phyloP scores from a whole-genome alignment of 2,113 vertebrate species.

The Asarcornis scutulata region DNA sequence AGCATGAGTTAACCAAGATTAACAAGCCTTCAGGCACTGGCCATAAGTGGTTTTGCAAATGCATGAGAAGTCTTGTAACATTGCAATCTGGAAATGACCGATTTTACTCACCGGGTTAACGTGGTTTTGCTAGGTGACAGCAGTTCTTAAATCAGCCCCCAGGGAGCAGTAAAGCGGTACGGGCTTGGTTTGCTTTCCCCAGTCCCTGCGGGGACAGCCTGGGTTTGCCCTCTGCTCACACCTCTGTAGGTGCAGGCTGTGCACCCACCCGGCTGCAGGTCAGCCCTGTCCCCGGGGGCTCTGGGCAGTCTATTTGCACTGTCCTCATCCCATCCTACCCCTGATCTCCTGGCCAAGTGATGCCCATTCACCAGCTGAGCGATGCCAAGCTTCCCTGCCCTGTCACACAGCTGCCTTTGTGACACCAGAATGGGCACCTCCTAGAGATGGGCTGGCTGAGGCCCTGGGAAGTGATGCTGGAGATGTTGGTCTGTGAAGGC shows the following conservation, averaged over 20 bases:
- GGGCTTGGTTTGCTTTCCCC: neutral
- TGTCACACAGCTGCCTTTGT: neutral
- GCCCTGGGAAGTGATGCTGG: neutral
- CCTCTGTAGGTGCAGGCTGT: neutral
- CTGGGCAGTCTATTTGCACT: neutral
- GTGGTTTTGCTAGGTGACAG: neutral
- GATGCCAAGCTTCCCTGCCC: neutral
- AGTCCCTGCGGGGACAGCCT: neutral
- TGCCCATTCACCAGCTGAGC: rapidly evolving
- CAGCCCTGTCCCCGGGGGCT: neutral
- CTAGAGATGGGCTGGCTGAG: neutral
- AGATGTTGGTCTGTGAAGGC: neutral
- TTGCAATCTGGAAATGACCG: neutral
- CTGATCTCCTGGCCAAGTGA: too few species aligned
- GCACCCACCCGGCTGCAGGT: neutral
- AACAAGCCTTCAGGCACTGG: neutral
- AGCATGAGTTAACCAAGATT: neutral
- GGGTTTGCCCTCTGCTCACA: neutral
- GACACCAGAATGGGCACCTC: neutral
- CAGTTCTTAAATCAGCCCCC: neutral
- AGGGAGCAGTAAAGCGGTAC: neutral
- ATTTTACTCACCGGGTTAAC: neutral
- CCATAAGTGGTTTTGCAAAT: neutral
- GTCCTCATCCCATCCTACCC: neutral
- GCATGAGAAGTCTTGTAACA: neutral